A percentile compares a stretch with the other conserved stretches of the same genome.
phyloP scores from a whole-genome alignment of 2,797 vertebrate genomes.

The Acanthurus leucopareius region DNA sequence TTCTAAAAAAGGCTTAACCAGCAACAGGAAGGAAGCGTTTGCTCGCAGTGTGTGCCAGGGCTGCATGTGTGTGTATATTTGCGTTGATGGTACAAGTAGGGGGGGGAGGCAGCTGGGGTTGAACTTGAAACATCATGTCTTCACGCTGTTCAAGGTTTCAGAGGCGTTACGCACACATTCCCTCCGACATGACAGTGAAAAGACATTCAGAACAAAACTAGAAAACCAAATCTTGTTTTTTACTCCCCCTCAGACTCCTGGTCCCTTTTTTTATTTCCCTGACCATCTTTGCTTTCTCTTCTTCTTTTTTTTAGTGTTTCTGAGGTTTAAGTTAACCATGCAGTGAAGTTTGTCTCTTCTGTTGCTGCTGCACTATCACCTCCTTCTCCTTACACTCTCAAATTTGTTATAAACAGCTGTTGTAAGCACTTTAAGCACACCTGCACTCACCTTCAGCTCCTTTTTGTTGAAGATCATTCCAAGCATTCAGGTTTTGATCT shows the following conservation, averaged over 20 bases:
- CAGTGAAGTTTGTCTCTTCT: background rate
- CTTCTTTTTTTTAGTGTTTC: background rate
- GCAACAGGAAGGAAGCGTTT: constrained; percentile 83
- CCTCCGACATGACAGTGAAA: constrained; percentile 41
- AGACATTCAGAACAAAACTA: constrained; percentile 40
- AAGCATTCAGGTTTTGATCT: constrained; percentile 25
- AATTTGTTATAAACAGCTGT: background rate
- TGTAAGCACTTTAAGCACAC: constrained; percentile 35
- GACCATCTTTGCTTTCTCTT: background rate
- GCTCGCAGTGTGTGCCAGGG: constrained; percentile 53
- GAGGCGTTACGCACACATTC: constrained; percentile 51
- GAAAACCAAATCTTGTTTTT: constrained; percentile 18
- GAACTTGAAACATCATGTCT: constrained; percentile 64
- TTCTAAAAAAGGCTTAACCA: constrained; percentile 75
- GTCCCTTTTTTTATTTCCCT: background rate
- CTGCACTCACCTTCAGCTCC: constrained; percentile 46
- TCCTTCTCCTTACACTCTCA: constrained; percentile 21
- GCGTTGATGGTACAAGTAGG: constrained; percentile 8
- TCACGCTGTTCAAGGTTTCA: constrained; percentile 65
- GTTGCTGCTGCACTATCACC: background rate
- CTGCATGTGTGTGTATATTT: constrained; percentile 27
- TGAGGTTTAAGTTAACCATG: constrained; percentile 8
- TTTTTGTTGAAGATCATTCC: constrained; percentile 28
- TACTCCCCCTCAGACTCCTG: constrained; percentile 16
- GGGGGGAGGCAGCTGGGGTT: constrained; percentile 48